Conservation (phyloP, 2,797 vertebrate species). For the Meda fulgida region DNA sequence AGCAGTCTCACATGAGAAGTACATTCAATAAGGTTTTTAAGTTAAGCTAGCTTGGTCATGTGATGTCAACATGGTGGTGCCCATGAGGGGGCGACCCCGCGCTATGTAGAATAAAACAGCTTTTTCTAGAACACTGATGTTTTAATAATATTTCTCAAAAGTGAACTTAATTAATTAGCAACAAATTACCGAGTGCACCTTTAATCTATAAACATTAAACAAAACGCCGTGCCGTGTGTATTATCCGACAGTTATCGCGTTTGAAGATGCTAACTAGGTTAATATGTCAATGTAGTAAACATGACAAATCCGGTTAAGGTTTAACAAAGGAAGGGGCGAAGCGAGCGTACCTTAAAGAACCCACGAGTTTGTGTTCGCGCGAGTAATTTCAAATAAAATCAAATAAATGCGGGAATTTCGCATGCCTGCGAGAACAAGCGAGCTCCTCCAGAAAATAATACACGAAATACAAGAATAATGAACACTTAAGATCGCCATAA, state of each 20-base stretch:
- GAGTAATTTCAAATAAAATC: not conserved
- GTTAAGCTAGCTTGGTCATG: not conserved
- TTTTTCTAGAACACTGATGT: not conserved
- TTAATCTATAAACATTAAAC: not conserved
- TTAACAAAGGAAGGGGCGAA: conserved; percentile 19
- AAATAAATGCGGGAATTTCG: not conserved
- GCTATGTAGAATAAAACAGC: not conserved
- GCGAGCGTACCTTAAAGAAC: not conserved
- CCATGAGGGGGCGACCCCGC: conserved; percentile 27
- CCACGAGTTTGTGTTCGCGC: not conserved
- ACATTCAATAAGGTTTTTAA: not conserved
- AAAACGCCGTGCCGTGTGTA: not conserved
- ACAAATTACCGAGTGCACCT: not conserved
- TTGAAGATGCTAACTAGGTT: conserved; percentile 39
- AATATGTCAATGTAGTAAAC: conserved; percentile 45
- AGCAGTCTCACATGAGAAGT: not conserved
- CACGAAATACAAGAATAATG: not conserved
- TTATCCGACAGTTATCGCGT: not conserved
- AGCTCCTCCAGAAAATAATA: not conserved
- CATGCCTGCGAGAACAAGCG: not conserved
- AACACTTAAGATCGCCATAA: not conserved
- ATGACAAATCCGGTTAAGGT: conserved; percentile 20
- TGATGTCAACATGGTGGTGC: conserved; percentile 11
- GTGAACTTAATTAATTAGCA: not conserved
- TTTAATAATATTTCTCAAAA: not conserved